A percentile compares a stretch with the other conserved stretches of the same genome.
These are phyloP conservation scores for Epizoanthus stellaris DNA, from an alignment of 92 coral and sea anemone species.

Conservation along the genomic window DNA sequence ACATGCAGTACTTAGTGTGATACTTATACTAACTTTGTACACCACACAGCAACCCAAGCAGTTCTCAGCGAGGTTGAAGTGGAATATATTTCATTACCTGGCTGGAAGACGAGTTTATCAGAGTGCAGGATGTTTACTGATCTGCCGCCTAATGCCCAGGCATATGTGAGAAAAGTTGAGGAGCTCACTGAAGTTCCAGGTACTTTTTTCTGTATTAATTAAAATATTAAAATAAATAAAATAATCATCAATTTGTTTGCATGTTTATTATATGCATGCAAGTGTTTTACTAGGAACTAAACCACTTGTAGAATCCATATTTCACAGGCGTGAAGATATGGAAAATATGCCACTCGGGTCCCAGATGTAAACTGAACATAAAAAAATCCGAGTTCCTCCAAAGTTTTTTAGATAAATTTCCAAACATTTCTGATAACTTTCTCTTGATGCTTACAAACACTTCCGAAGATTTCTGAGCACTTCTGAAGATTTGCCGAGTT, in stretches of 20 bases:
- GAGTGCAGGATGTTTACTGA: constrained; percentile 80
- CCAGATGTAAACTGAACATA: too few relatives aligned
- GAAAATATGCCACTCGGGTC: too few relatives aligned
- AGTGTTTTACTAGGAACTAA: too few relatives aligned
- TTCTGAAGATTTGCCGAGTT: too few relatives aligned
- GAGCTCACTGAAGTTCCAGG: constrained; percentile 93
- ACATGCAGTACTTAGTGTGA: background rate
- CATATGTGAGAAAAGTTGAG: constrained; percentile 84
- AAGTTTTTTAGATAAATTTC: too few relatives aligned
- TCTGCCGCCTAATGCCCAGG: constrained; percentile 88
- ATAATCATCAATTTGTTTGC: background rate
- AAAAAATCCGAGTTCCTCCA: too few relatives aligned
- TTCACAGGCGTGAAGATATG: too few relatives aligned
- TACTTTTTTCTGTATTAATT: background rate
- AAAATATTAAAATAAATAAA: background rate
- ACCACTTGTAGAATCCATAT: too few relatives aligned
- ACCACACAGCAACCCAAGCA: constrained; percentile 82
- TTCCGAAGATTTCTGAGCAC: too few relatives aligned
- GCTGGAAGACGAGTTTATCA: constrained; percentile 89
- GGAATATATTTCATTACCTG: constrained; percentile 92
- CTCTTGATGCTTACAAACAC: too few relatives aligned
- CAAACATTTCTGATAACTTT: too few relatives aligned
- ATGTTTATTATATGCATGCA: background rate
- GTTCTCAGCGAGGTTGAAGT: constrained; percentile 90
- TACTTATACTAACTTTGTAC: background rate